Percentiles rank a stretch among this genome's conserved stretches.
Conservation (phyloP, 2,797 vertebrate species). For the Falco biarmicus region DNA sequence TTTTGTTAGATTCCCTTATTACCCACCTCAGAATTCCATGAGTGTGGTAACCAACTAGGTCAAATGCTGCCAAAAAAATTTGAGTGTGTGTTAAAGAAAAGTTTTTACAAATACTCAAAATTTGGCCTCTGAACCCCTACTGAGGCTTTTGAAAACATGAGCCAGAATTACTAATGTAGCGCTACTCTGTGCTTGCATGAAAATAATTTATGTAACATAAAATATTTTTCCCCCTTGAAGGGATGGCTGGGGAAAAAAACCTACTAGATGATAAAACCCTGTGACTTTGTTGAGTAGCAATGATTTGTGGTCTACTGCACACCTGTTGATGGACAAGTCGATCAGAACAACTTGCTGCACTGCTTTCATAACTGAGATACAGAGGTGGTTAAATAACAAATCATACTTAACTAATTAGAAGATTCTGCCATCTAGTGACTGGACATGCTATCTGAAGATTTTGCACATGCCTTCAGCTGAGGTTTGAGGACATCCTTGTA, state of each 20-base stretch:
- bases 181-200: background rate
- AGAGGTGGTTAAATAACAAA: background rate
- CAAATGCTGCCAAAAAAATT: background rate
- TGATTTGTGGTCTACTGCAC: background rate
- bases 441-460: background rate
- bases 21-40: background rate
- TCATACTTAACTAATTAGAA: conserved; percentile 49
- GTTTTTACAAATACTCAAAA: background rate
- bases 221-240: background rate
- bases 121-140: background rate
- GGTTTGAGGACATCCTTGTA: background rate
- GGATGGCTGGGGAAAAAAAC: background rate
- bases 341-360: background rate
- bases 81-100: background rate
- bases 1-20: background rate
- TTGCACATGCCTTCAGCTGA: background rate
- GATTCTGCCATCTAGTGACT: conserved; percentile 60
- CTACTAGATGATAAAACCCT: background rate
- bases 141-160: background rate
- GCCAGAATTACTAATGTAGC: too few relatives aligned
- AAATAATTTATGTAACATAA: background rate
- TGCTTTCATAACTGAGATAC: background rate
- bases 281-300: background rate
- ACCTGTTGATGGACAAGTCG: too few relatives aligned
- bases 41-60: background rate